A percentile compares a stretch with the other conserved stretches of the same genome.
Conservation (phyloP, 2,888 invertebrate genomes). For the Macropis europaea region DNA sequence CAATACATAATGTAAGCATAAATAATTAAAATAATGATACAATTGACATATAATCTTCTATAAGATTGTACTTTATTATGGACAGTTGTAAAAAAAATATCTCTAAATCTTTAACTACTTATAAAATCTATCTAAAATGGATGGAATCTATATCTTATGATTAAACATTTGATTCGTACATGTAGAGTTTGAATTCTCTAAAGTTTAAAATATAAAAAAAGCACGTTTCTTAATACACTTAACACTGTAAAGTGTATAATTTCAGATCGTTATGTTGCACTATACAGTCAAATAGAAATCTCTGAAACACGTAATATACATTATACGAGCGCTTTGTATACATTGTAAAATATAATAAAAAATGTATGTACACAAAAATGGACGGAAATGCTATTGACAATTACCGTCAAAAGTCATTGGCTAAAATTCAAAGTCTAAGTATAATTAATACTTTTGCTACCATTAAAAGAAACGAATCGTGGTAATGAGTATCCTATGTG, state of each 20-base stretch:
- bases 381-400: constrained; percentile 8
- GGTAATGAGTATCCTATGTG: background rate
- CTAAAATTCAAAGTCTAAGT: constrained; percentile 2
- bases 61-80: constrained; percentile 16
- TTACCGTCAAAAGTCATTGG: background rate
- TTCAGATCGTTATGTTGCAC: background rate
- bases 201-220: constrained; percentile 23
- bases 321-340: constrained; percentile 16
- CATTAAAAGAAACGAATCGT: background rate
- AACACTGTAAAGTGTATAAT: background rate
- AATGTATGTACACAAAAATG: constrained; percentile 33
- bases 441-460: background rate
- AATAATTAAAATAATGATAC: constrained; percentile 5
- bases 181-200: background rate
- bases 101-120: background rate
- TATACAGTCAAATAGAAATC: background rate
- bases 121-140: constrained; percentile 18
- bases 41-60: constrained; percentile 4
- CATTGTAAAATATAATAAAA: background rate
- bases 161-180: background rate
- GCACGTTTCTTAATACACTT: constrained; percentile 15
- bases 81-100: constrained; percentile 10
- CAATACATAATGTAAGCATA: constrained; percentile 17
- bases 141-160: constrained; percentile 10
- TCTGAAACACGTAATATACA: constrained; percentile 4